Evolutionary conservation across 2,797 vertebrate genomes (phyloP).

Genomic region (Pelochelys cantorii): DNA sequence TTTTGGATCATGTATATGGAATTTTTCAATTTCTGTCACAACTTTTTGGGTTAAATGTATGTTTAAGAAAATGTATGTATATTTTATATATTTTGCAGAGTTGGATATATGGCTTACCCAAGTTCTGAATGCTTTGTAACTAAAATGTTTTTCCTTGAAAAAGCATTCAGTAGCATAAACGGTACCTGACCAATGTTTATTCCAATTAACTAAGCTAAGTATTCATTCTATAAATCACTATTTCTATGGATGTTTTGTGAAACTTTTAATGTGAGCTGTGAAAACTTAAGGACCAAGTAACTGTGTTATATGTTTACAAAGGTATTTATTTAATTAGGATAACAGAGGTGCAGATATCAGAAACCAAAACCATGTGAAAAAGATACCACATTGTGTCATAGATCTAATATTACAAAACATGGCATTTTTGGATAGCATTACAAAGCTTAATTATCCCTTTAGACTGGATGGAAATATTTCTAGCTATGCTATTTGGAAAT

Average conservation of each 20-base stretch:
- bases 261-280: conserved; percentile 72
- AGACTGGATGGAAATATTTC: conserved; percentile 33
- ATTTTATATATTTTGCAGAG: conserved; percentile 80
- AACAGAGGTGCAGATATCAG: conserved; percentile 77
- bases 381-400: background rate
- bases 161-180: conserved; percentile 73
- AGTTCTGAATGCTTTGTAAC: conserved; percentile 76
- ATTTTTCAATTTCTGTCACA: conserved; percentile 72
- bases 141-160: conserved; percentile 69
- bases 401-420: conserved; percentile 7
- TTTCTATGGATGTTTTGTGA: conserved; percentile 80
- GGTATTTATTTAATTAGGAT: conserved; percentile 77
- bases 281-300: conserved; percentile 77
- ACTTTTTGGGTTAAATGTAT: conserved; percentile 72
- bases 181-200: conserved; percentile 71
- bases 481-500: conserved; percentile 51
- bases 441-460: conserved; percentile 45
- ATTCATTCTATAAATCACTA: conserved; percentile 76
- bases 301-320: conserved; percentile 79
- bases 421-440: conserved; percentile 31
- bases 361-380: conserved; percentile 40
- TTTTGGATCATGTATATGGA: conserved; percentile 72
- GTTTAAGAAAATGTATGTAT: conserved; percentile 76
- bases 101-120: conserved; percentile 73
- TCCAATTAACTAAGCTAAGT: conserved; percentile 75